These are phyloP conservation scores for Hirtodrosophila duncani DNA, from an alignment of 2,888 invertebrate species.

Conservation along the genomic window DNA sequence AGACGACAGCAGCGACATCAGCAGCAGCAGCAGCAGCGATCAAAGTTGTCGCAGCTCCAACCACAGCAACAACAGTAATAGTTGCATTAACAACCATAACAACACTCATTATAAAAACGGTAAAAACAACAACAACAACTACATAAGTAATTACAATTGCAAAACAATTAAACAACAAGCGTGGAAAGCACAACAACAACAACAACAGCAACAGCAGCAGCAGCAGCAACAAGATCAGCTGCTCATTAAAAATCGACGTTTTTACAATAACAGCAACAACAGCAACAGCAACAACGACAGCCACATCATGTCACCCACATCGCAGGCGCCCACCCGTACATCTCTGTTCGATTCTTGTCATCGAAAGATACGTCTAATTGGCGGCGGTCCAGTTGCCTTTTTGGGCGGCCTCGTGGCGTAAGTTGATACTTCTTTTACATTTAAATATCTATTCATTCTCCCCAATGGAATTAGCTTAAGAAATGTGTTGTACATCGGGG, in stretches of 20 bases:
- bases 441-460: conserved; percentile 2
- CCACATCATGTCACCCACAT: conserved; percentile 73
- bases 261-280: conserved; percentile 17
- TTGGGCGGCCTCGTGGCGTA: conserved; percentile 86
- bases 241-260: conserved; percentile 44
- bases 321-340: conserved; percentile 80
- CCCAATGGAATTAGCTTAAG: no score
- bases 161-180: conserved; percentile 62
- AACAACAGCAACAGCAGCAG: conserved; percentile 27
- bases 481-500: no score
- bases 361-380: conserved; percentile 85
- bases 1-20: conserved; percentile 23
- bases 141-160: conserved; percentile 64
- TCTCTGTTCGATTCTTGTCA: conserved; percentile 86
- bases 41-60: conserved; percentile 7
- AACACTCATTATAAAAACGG: conserved; percentile 66
- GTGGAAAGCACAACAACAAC: conserved; percentile 42
- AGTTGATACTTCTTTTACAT: conserved; percentile 77
- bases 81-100: conserved; percentile 59
- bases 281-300: conserved; percentile 20
- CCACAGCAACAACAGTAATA: conserved; percentile 43
- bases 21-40: conserved; percentile 16
- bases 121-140: conserved; percentile 57
- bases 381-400: conserved; percentile 83
- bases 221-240: conserved; percentile 34